These are phyloP conservation scores for Drosophila malerkotliana DNA, from an alignment of 1,140 invertebrate species.

Conservation along the genomic window DNA sequence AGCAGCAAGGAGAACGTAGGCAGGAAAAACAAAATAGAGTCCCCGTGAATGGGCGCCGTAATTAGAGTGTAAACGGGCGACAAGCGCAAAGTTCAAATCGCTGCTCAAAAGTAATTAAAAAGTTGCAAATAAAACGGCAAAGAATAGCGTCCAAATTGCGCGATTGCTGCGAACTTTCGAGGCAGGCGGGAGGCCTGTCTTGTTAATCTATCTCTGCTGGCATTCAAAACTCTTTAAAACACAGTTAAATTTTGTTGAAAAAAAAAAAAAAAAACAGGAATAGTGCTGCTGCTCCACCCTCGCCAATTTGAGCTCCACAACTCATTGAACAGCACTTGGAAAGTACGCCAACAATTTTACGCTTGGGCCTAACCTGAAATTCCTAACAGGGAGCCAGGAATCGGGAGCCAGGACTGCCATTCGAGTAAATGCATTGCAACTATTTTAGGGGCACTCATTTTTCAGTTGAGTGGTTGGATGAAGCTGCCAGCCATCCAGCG, in stretches of 20 bases:
- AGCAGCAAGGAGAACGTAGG: slow-evolving; percentile 2
- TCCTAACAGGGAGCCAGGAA: slow-evolving; percentile 28
- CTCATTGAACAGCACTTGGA: slow-evolving; percentile 55
- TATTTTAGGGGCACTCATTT: slow-evolving; percentile 57
- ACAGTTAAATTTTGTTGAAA: background rate
- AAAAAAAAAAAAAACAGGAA: background rate
- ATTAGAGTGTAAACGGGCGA: slow-evolving; percentile 69
- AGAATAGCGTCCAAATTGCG: slow-evolving; percentile 68
- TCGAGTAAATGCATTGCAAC: slow-evolving; percentile 53
- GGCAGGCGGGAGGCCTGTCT: background rate
- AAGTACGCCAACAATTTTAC: slow-evolving; percentile 44
- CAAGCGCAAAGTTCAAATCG: slow-evolving; percentile 75
- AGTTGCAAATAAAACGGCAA: slow-evolving; percentile 62
- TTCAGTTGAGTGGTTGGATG: slow-evolving; percentile 36
- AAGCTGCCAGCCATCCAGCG: slow-evolving; percentile 6
- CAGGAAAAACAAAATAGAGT: slow-evolving; percentile 42
- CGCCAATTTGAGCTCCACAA: slow-evolving; percentile 38
- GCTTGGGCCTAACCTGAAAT: slow-evolving; percentile 42
- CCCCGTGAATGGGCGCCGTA: slow-evolving; percentile 64
- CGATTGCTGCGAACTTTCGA: slow-evolving; percentile 54
- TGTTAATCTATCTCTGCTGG: background rate
- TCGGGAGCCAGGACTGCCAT: slow-evolving; percentile 18
- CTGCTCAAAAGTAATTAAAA: slow-evolving; percentile 82
- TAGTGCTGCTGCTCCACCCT: slow-evolving; percentile 9
- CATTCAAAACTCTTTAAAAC: slow-evolving; percentile 23